phyloP scores from a whole-genome alignment of 2,113 vertebrate species.

The Brachypodius melanocephalos region DNA sequence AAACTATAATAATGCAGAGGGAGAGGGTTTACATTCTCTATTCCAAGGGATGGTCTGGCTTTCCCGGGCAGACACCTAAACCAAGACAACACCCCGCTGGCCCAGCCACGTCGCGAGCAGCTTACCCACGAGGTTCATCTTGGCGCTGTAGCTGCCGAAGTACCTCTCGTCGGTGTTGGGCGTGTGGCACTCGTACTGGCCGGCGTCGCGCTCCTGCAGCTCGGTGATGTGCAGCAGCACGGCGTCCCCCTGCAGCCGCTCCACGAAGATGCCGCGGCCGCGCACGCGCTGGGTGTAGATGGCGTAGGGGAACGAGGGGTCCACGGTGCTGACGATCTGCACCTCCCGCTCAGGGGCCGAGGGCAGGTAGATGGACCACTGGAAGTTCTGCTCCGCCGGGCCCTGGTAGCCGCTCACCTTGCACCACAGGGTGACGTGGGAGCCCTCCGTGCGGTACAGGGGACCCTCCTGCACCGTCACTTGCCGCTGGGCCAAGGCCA shows the following conservation, averaged over 20 bases:
- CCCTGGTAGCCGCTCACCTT: slow-evolving; percentile 82
- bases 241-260: slow-evolving; percentile 80
- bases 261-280: slow-evolving; percentile 85
- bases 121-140: slow-evolving; percentile 87
- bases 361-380: slow-evolving; percentile 92
- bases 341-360: slow-evolving; percentile 84
- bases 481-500: slow-evolving; percentile 80
- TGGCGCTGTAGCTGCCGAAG: slow-evolving; percentile 78
- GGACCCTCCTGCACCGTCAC: slow-evolving; percentile 87
- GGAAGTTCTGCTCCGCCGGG: slow-evolving; percentile 71
- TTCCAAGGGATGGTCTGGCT: neutral
- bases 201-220: slow-evolving; percentile 83
- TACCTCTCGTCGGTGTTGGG: slow-evolving; percentile 56
- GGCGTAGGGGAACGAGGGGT: slow-evolving; percentile 88
- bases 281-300: slow-evolving; percentile 85
- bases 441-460: slow-evolving; percentile 83
- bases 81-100: accelerated
- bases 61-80: neutral
- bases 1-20: neutral
- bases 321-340: slow-evolving; percentile 90
- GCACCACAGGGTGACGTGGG: slow-evolving; percentile 92
- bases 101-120: accelerated
- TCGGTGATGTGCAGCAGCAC: slow-evolving; percentile 87
- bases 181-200: slow-evolving; percentile 82
- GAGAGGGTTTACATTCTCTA: neutral